Evolutionary conservation across 2,797 vertebrate species (phyloP), one percentile per base, ranked within the genome.

Genomic region (Pogonophryne albipinna): DNA sequence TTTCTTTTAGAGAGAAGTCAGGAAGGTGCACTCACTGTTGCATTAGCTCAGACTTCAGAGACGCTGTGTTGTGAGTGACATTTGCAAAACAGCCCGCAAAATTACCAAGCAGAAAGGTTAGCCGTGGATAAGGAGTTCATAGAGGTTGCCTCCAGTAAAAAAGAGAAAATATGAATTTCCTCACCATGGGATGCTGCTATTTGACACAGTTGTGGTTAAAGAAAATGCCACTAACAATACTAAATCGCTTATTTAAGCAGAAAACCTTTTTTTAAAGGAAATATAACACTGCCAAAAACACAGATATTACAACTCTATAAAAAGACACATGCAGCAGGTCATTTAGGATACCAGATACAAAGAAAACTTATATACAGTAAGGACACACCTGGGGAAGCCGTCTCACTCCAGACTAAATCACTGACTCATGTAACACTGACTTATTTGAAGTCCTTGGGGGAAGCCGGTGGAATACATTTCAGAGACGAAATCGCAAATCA

Each of bases 381-480:
- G 41, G 58, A 77, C 46, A 78, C 71, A 59, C 20, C 16, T 65
- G 17, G 57, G 65, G 64, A 79, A 87, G 11, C 73, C 60, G 45
- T 64, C 41, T 70, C 23, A 65, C 64, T 51, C 67, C 63, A 57
- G 51, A 71, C 62, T 76, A 59, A 77, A 83, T 66, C 63, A 66
- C 44, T 73, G 76, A 77, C 53, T 80, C 69, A 62, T 77, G 47
- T 75, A 74, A 67, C 62, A n/a, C 62, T 45, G 74, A 79, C 69
- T 89, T 83, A 71, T 80, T 79, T 68, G 27, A 85, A 79, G 63
- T 74, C 57, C 47, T 77, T 72, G 52, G 78, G 47, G 49, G n/a
- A 53, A 66, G 87, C 82, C 83, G 82, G 47, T 59, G 61, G 79
- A 88, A 89, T 85, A 83, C 2, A 83, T 85, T 87, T 83, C 55